These are phyloP conservation scores for Cryptophagus acutangulus DNA, from an alignment of 2,888 invertebrate species.

Conservation along the genomic window DNA sequence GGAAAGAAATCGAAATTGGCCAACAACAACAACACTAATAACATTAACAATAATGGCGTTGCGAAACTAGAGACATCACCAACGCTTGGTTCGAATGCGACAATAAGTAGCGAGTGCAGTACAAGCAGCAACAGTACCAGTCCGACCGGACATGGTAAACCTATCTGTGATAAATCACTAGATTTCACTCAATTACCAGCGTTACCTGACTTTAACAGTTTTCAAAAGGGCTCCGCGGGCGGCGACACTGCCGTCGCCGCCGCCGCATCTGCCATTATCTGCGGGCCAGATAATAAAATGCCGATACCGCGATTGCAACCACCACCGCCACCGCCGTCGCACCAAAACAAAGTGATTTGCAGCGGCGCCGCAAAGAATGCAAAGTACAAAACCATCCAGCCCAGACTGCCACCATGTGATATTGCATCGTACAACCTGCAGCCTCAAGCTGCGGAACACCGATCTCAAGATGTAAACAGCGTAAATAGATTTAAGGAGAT, in stretches of 20 bases:
- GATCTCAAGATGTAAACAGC: conserved; percentile 43
- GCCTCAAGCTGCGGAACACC: conserved; percentile 35
- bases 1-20: conserved; percentile 25
- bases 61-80: conserved; percentile 14
- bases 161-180: conserved; percentile 47
- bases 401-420: conserved; percentile 47
- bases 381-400: conserved; percentile 54
- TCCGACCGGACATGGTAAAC: conserved; percentile 41
- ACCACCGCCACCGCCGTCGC: conserved; percentile 20
- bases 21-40: too few relatives aligned
- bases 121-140: conserved; percentile 36
- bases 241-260: conserved; percentile 6
- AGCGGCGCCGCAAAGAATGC: conserved; percentile 36
- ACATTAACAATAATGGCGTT: conserved; percentile 5
- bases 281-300: conserved; percentile 28
- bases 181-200: conserved; percentile 41
- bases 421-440: conserved; percentile 45
- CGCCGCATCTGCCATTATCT: background rate
- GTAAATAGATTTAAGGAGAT: conserved; percentile 36
- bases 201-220: conserved; percentile 50
- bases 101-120: conserved; percentile 49
- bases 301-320: conserved; percentile 37
- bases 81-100: conserved; percentile 15
- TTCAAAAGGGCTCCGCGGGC: conserved; percentile 40
- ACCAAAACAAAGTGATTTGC: background rate